Evolutionary conservation across 1,140 invertebrate species (phyloP).

Genomic region (Sycobia sp.): DNA sequence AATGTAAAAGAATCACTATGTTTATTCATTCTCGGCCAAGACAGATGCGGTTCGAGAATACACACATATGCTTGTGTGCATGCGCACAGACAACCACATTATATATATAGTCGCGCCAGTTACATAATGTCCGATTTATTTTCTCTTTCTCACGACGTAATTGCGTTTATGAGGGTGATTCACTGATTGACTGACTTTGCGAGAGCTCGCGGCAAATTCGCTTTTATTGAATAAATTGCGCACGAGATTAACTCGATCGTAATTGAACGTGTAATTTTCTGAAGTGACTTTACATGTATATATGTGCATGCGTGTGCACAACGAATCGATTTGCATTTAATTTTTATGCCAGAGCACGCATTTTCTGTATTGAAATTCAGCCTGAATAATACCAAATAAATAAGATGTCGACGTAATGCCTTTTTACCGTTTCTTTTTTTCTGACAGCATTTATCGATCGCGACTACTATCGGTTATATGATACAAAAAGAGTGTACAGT

Average conservation of each 20-base stretch:
- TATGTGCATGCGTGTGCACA: neutral
- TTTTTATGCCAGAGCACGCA: constrained; percentile 6
- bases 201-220: constrained; percentile 4
- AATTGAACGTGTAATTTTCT: constrained; percentile 22
- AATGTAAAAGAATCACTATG: too few relatives aligned
- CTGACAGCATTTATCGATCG: too few relatives aligned
- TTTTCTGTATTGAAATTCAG: neutral
- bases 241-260: constrained; percentile 2
- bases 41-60: too few relatives aligned
- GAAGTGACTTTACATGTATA: neutral
- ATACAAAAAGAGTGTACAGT: too few relatives aligned
- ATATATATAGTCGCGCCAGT: too few relatives aligned
- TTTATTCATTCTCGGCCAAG: too few relatives aligned
- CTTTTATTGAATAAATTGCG: constrained; percentile 19
- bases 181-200: constrained; percentile 20
- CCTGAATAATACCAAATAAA: too few relatives aligned
- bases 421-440: too few relatives aligned
- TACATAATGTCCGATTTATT: constrained; percentile 9
- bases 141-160: constrained; percentile 19
- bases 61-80: too few relatives aligned
- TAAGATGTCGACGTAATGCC: too few relatives aligned
- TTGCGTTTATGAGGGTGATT: constrained; percentile 4
- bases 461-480: too few relatives aligned
- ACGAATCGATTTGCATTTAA: neutral
- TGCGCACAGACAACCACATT: too few relatives aligned